Evolutionary conservation across 1,140 invertebrate genomes (phyloP), one percentile per base, ranked within the genome.

Genomic region (Drosophila pachea): DNA sequence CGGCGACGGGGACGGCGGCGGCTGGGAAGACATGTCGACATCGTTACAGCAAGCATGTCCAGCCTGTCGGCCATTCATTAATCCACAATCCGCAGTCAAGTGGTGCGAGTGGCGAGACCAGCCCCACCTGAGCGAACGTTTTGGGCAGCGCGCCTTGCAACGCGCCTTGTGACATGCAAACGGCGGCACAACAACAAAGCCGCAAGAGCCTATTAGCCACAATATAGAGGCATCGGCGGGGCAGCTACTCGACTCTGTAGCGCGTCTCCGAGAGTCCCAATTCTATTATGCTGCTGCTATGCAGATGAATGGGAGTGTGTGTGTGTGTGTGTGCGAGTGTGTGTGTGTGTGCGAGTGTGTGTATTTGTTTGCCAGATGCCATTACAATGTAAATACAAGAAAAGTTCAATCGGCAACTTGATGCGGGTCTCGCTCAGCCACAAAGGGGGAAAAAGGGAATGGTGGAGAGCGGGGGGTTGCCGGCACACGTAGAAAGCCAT

Each of bases 311-410:
- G 76, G 78, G 42, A 68, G 49, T 67, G 53, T 55, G 68, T 63
- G 68, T 70, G 65, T 36, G 45, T 29, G 31, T 48, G 45, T 8
- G 45, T 73, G 45, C 47, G 55, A 40, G 29, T 59, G 12, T 45
- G 64, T 83, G 45, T 45, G 52, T 48, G 33, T 43, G 32, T 36
- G 54, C 45, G 52, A 65, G 64, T 65, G 54, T 77, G 67, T 76
- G 56, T 83, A 66, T 86, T 84, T 76, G 69, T 75, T 61, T 68
- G 65, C 68, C 78, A 87, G 83, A 87, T 87, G 84, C 76, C 78
- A 87, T 87, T 87, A 87, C 84, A 87, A 87, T 87, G 83, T 76
- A 87, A 87, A 87, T 86, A 69, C 69, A 76, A 84, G 60, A 84
- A 86, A 81, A 86, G 81, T 86, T 84, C 73, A 79, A 74, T 86